Evolutionary conservation across 53 echinoderm and acorn worm species (phyloP).

Genomic region (Echinarachnius parma): DNA sequence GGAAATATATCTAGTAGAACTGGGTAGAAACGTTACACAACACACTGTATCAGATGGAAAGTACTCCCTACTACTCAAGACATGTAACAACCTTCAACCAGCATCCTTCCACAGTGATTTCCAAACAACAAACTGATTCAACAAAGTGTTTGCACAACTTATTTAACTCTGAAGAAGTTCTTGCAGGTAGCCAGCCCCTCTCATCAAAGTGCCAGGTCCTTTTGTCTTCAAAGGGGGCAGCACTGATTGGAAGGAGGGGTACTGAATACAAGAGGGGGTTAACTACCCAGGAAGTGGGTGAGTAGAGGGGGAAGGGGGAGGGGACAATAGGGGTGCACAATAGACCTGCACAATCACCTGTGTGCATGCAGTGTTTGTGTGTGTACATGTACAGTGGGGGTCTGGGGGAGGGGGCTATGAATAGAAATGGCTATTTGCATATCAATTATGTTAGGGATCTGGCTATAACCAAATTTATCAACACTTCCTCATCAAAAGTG

Average conservation of each 20-base stretch:
- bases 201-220: slow-evolving; percentile 12
- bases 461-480: slow-evolving; percentile 26
- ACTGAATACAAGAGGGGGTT: slow-evolving; percentile 6
- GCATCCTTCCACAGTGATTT: too few relatives aligned
- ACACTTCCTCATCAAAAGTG: slow-evolving; percentile 29
- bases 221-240: slow-evolving; percentile 13
- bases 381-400: too few relatives aligned
- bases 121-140: too few relatives aligned
- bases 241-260: slow-evolving; percentile 6
- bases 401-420: slow-evolving; percentile 24
- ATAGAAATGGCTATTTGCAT: slow-evolving; percentile 28
- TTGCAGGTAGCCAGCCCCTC: background rate
- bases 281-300: too few relatives aligned
- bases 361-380: background rate
- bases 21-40: too few relatives aligned
- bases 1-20: too few relatives aligned
- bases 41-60: too few relatives aligned
- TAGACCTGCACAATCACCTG: background rate
- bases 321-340: background rate
- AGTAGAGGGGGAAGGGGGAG: slow-evolving; percentile 10
- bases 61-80: too few relatives aligned
- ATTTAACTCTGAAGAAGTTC: slow-evolving; percentile 7
- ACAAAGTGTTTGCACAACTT: slow-evolving; percentile 26
- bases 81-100: too few relatives aligned
- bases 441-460: slow-evolving; percentile 14